Conservation (phyloP, 2,888 invertebrate genomes). For the Pristionchus mayeri region DNA sequence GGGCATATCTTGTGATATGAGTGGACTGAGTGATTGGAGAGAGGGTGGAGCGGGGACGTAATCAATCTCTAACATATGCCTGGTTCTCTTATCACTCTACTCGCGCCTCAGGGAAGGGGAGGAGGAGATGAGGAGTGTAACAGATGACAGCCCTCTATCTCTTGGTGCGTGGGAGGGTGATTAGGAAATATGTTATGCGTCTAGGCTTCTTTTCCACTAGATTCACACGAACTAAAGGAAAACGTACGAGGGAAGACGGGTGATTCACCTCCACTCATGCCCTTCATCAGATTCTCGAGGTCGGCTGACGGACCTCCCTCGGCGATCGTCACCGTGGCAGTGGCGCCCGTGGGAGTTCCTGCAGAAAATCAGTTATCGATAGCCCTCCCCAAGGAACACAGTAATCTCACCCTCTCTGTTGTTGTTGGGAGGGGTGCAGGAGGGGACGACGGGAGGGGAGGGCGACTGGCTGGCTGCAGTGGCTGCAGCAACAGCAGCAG, state of each 20-base stretch:
- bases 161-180: not conserved
- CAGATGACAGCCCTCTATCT: conserved; percentile 25
- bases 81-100: conserved; percentile 10
- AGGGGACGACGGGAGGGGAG: not conserved
- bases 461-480: conserved; percentile 6
- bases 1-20: not conserved
- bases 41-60: not conserved
- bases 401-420: conserved; percentile 23
- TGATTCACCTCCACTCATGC: not conserved
- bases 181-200: too few relatives aligned
- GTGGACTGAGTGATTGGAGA: not conserved
- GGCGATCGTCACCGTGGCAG: conserved; percentile 26
- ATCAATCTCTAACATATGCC: not conserved
- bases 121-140: conserved; percentile 31
- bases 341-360: conserved; percentile 43
- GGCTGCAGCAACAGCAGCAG: not conserved
- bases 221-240: too few relatives aligned
- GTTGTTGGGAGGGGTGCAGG: conserved; percentile 19
- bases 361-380: not conserved
- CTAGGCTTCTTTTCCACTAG: too few relatives aligned
- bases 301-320: conserved; percentile 25
- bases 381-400: not conserved
- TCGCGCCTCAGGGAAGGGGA: not conserved
- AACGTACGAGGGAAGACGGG: too few relatives aligned
- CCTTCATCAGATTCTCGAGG: conserved; percentile 41